Conservation (phyloP, 2,888 invertebrate genomes). For the Acrobasis suavella region DNA sequence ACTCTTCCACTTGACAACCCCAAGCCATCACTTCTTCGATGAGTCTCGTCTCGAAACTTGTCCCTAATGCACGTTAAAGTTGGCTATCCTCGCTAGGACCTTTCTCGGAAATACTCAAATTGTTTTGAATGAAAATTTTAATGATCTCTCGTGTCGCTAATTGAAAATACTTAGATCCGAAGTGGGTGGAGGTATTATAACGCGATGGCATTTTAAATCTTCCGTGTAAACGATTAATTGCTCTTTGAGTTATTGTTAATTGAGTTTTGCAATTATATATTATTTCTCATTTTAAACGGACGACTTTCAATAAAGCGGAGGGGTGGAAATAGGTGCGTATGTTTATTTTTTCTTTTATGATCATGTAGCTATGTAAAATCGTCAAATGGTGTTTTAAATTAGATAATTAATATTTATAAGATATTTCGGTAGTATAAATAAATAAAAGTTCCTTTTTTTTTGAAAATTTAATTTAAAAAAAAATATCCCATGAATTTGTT, state of each 20-base stretch:
- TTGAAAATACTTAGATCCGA: constrained; percentile 64
- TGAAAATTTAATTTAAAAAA: too few relatives aligned
- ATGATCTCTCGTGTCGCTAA: constrained; percentile 64
- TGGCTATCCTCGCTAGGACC: constrained; percentile 22
- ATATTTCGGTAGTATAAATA: too few relatives aligned
- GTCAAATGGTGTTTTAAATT: too few relatives aligned
- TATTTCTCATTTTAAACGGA: too few relatives aligned
- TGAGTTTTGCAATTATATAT: not conserved
- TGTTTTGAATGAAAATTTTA: constrained; percentile 78
- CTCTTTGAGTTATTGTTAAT: not conserved
- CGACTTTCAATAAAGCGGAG: too few relatives aligned
- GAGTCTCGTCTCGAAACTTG: constrained; percentile 14
- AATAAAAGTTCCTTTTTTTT: too few relatives aligned
- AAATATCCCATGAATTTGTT: too few relatives aligned
- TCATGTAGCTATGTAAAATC: too few relatives aligned
- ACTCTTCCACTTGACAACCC: constrained; percentile 9
- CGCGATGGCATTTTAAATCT: constrained; percentile 42
- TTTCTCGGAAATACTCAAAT: constrained; percentile 56
- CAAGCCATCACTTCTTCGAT: constrained; percentile 4
- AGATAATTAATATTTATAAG: too few relatives aligned
- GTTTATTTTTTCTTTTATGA: too few relatives aligned
- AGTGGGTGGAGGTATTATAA: constrained; percentile 45
- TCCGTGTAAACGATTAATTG: constrained; percentile 21
- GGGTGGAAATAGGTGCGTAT: too few relatives aligned
- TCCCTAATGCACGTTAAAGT: constrained; percentile 1